phyloP scores from a whole-genome alignment of 2,797 vertebrate genomes.

The Cossypha dichroa region DNA sequence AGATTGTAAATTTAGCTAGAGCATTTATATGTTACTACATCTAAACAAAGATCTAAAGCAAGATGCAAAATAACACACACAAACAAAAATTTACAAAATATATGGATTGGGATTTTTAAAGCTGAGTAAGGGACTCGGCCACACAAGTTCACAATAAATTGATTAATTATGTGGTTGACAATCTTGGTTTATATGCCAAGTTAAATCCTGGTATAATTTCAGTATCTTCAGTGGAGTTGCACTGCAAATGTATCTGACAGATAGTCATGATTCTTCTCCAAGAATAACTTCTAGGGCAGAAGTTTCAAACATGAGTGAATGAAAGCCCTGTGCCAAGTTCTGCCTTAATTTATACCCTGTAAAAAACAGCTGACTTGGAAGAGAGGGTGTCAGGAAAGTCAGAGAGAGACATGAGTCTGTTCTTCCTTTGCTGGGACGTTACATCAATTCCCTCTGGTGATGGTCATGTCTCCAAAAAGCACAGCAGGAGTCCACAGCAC shows the following conservation, averaged over 20 bases:
- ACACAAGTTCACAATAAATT: not conserved
- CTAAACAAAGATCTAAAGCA: conserved; percentile 9
- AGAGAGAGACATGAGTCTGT: conserved; percentile 37
- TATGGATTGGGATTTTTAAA: not conserved
- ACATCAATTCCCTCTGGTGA: conserved; percentile 4
- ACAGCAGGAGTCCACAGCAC: not conserved
- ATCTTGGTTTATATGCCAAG: not conserved
- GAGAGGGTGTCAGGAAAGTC: not conserved
- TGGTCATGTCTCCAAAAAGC: not conserved
- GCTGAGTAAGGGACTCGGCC: not conserved
- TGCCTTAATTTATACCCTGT: conserved; percentile 18
- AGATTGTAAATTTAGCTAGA: conserved; percentile 13
- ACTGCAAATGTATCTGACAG: not conserved
- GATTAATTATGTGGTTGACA: not conserved
- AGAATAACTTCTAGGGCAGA: conserved; percentile 34
- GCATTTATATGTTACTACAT: not conserved
- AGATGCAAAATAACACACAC: not conserved
- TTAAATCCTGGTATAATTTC: not conserved
- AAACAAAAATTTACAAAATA: not conserved
- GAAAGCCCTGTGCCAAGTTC: not conserved
- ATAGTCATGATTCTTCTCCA: not conserved
- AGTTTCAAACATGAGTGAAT: conserved; percentile 37
- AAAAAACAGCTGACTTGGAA: conserved; percentile 27
- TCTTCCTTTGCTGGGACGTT: conserved; percentile 27
- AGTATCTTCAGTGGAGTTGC: not conserved